Conservation (phyloP, 1,140 invertebrate species). For the Orchestia grillus region DNA sequence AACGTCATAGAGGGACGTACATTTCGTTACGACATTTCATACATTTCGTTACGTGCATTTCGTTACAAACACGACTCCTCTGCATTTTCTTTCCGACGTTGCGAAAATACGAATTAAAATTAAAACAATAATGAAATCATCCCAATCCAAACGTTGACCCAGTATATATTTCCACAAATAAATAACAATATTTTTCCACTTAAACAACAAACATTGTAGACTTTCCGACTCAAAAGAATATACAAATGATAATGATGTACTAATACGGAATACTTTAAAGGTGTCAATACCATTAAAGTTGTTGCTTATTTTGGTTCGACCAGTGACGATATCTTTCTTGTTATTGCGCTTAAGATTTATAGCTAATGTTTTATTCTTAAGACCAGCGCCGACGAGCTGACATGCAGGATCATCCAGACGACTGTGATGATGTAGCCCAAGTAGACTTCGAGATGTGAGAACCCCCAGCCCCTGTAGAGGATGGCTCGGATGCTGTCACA, state of each 20-base stretch:
- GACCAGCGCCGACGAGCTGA: constrained; percentile 71
- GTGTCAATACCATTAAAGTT: not conserved
- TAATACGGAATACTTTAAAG: not conserved
- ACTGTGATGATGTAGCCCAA: constrained; percentile 88
- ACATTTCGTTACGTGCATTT: too few species aligned
- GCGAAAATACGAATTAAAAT: too few species aligned
- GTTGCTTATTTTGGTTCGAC: not conserved
- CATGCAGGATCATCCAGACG: constrained; percentile 89
- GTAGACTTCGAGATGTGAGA: constrained; percentile 86
- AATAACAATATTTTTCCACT: too few species aligned
- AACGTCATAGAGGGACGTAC: too few species aligned
- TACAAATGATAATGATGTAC: not conserved
- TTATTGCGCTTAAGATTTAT: not conserved
- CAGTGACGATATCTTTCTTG: not conserved
- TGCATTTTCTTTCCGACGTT: too few species aligned
- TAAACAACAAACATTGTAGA: too few species aligned
- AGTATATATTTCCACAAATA: too few species aligned
- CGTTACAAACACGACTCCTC: too few species aligned
- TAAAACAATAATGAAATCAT: too few species aligned
- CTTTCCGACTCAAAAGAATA: not conserved
- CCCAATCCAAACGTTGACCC: too few species aligned
- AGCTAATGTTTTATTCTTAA: constrained; percentile 57
- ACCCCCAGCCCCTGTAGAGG: constrained; percentile 89
- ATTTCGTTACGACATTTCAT: too few species aligned
- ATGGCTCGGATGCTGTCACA: constrained; percentile 90